Base-by-base conservation (phyloP, 2,797 vertebrate genomes). In the Oreochromis grahami region DNA sequence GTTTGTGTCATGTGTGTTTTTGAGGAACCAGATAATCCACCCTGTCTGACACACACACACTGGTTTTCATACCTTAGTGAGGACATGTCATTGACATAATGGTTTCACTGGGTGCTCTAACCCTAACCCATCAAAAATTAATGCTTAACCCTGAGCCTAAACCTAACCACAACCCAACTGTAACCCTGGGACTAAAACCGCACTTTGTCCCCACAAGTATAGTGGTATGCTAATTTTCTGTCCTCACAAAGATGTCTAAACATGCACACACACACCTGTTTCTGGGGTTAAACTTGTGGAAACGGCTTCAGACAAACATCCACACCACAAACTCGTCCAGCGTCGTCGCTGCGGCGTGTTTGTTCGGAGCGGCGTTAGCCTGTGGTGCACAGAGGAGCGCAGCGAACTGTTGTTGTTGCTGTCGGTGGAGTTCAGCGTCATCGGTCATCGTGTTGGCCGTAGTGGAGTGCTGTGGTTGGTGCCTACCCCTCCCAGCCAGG, bases 371-470 rank as follows among this genome's bases (percentile, higher is more conserved):
- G 36, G 9, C 26, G 8, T 32, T 9, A 36, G 63, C 53, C 65
- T 76, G 63, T 48, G 13, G 43, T 4, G 6, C 26, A 26, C 53
- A 56, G 48, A 80, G 14, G 10, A 81, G 24, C 6, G 5, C 55
- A n/a, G 21, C 76, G 8, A 77, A 81, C 80, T 84, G 78, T 56
- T 58, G 7, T 60, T 58, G 52, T 21, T 53, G 52, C 26, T 56
- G 1, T 83, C 4, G 15, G 51, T 63, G 45, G 43, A 14, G 76
- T 19, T 60, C 29, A 32, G 9, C 14, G 51, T 81, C 79, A 14
- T 55, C 6, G 36, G 65, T 32, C 21, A 14, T 51, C 10, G 21
- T 6, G 65, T 52, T 43, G 24, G 51, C 50, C 11, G 43, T 9
- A n/a, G 17, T 8, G 63, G 50, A 6, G 43, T 1, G 6, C 24